These are phyloP conservation scores for Acipenser oxyrinchus DNA, from an alignment of 2,797 vertebrate genomes.

Conservation along the genomic window DNA sequence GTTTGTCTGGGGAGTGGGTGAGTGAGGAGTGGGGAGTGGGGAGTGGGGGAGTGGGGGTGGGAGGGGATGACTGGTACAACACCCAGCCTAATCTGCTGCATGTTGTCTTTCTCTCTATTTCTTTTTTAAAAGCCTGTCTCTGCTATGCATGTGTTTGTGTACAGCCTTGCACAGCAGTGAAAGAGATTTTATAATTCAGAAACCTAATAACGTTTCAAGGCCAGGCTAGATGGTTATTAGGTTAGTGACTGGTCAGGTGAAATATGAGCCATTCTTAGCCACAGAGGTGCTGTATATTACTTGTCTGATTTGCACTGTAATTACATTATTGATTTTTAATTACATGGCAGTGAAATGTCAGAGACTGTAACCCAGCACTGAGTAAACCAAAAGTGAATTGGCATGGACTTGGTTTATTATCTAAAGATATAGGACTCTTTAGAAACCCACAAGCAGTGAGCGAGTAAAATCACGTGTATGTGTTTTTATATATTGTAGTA, in stretches of 20 bases:
- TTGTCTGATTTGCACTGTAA: not conserved
- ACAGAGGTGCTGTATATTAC: not conserved
- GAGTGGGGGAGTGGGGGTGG: not conserved
- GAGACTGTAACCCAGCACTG: not conserved
- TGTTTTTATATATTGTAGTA: too few species aligned
- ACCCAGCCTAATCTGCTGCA: too few species aligned
- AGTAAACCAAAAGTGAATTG: not conserved
- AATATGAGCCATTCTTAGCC: not conserved
- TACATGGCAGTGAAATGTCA: not conserved
- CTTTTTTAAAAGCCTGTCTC: too few species aligned
- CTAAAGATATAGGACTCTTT: not conserved
- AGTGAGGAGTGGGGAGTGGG: slow-evolving; percentile 3
- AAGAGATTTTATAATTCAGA: too few species aligned
- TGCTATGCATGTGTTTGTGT: too few species aligned
- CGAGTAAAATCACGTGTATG: too few species aligned
- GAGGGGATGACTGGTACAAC: not conserved
- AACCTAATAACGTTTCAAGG: not conserved
- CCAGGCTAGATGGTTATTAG: not conserved
- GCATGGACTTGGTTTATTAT: not conserved
- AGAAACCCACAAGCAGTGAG: too few species aligned
- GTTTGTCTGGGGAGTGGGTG: too few species aligned
- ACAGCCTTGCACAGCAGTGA: too few species aligned
- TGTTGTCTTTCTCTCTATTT: too few species aligned
- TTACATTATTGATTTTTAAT: not conserved
- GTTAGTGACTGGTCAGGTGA: not conserved